Base-by-base conservation (phyloP, 2,888 invertebrate genomes). In the Hetaerina titia region DNA sequence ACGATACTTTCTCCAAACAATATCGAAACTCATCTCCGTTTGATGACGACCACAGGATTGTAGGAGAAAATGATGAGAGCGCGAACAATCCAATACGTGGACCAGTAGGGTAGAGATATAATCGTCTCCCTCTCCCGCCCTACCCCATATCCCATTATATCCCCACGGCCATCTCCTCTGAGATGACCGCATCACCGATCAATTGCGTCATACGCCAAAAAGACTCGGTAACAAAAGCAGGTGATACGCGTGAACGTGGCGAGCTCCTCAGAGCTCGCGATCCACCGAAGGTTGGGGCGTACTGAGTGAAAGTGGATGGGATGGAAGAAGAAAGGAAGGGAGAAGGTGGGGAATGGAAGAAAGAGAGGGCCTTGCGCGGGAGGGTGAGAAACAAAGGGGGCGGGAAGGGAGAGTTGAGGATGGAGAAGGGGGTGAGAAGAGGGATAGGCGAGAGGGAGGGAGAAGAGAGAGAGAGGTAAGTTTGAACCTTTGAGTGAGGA, bases 131-230 rank as follows among this genome's bases (percentile, higher is more conserved):
- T n/a, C 69, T 69, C 69, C 81, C 31, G 13, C 81, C 31, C 81
- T 15, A 5, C 31, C n/a, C 69, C 25, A 8, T n/a, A 19, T 69
- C 69, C 81, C 31, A 31, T 31, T 8, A 25, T 15, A 5, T 22
- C 8, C 31, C 81, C 81, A 2, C 74, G 74, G 25, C 31, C 8
- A 8, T 13, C 31, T 31, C 31, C 69, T 0, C n/a, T 6, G 69
- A 69, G 31, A 81, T 81, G 81, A 81, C 81, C 81, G 81, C 81
- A 81, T 81, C 81, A 81, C 81, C 81, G 15, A 81, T n/a, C 25
- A 15, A 81, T 81, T 25, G 31, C 81, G 81, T 81, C 25, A 81
- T 13, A 13, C 81, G 25, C 25, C 81, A 9, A 4, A 31, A 31
- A 11, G 81, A 81, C 15, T 2, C 45, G 45, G 45, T 4, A 45